Conservation (phyloP, 2,797 vertebrate species). For the Enteromius thamalakanensis region DNA sequence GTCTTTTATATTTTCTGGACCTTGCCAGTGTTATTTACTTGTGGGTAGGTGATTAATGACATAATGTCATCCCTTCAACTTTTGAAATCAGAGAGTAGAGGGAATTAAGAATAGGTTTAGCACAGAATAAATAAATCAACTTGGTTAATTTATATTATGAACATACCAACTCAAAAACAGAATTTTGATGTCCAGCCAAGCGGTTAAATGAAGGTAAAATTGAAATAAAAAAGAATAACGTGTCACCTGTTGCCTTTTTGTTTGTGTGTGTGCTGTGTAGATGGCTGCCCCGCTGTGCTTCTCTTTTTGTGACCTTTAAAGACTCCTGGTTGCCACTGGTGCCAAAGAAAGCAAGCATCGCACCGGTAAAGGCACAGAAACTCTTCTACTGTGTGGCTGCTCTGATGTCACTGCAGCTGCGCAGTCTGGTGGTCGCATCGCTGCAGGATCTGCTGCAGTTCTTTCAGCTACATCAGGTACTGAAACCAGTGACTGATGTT, state of each 20-base stretch:
- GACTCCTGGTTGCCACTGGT: slow-evolving; percentile 79
- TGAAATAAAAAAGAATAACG: neutral
- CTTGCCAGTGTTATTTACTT: no score
- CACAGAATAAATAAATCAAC: neutral
- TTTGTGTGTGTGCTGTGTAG: slow-evolving; percentile 68
- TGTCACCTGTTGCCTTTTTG: neutral
- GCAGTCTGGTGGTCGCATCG: slow-evolving; percentile 84
- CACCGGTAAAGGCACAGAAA: slow-evolving; percentile 72
- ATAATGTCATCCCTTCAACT: neutral
- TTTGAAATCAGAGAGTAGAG: neutral
- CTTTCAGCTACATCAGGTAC: slow-evolving; percentile 86
- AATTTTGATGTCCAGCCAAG: neutral
- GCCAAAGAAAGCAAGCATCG: slow-evolving; percentile 69
- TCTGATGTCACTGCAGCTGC: slow-evolving; percentile 90
- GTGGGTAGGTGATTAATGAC: no score
- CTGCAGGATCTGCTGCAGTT: slow-evolving; percentile 85
- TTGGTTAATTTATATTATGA: neutral
- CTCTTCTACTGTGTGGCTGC: slow-evolving; percentile 83
- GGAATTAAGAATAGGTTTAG: neutral
- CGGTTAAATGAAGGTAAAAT: neutral
- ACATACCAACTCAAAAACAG: neutral
- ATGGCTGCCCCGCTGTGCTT: slow-evolving; percentile 87
- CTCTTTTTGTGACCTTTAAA: slow-evolving; percentile 75
- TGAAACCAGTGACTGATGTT: neutral
- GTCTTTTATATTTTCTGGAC: no score